Percentiles rank a stretch among this genome's conserved stretches.
Conservation (phyloP, 2,888 invertebrate genomes). For the Atrina japonica region DNA sequence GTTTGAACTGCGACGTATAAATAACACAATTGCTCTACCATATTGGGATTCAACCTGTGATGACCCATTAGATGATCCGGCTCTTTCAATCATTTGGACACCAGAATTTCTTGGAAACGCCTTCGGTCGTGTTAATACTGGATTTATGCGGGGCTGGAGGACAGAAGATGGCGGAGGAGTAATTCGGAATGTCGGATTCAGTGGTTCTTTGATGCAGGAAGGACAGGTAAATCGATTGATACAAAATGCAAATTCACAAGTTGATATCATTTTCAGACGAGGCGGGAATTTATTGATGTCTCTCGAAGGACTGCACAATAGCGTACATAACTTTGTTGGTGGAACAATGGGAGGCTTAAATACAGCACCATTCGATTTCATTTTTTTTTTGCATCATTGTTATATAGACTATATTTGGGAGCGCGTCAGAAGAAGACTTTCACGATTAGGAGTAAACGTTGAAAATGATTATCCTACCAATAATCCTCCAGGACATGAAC, state of each 20-base stretch:
- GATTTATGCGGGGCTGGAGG: constrained; percentile 18
- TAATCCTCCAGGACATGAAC: constrained; percentile 11
- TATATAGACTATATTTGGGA: constrained; percentile 37
- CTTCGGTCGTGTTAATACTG: constrained; percentile 5
- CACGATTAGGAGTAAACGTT: constrained; percentile 34
- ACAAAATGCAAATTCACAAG: neutral
- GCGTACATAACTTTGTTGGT: constrained; percentile 26
- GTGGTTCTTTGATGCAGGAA: neutral
- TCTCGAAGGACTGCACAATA: constrained; percentile 25
- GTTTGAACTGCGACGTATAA: neutral
- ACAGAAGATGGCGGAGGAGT: neutral
- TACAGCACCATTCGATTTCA: constrained; percentile 29
- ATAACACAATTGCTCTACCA: constrained; percentile 5
- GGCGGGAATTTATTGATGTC: neutral
- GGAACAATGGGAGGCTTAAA: constrained; percentile 25
- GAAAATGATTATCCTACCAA: constrained; percentile 33
- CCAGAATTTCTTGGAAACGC: constrained; percentile 22
- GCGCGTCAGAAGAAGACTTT: constrained; percentile 28
- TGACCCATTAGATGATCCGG: neutral
- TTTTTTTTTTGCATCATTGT: constrained; percentile 35
- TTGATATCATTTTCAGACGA: neutral
- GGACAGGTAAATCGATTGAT: constrained; percentile 7
- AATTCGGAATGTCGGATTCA: neutral
- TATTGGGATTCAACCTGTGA: constrained; percentile 20
- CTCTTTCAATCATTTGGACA: constrained; percentile 11